phyloP scores from a whole-genome alignment of 2,888 invertebrate genomes.

The Amorpha juglandis region DNA sequence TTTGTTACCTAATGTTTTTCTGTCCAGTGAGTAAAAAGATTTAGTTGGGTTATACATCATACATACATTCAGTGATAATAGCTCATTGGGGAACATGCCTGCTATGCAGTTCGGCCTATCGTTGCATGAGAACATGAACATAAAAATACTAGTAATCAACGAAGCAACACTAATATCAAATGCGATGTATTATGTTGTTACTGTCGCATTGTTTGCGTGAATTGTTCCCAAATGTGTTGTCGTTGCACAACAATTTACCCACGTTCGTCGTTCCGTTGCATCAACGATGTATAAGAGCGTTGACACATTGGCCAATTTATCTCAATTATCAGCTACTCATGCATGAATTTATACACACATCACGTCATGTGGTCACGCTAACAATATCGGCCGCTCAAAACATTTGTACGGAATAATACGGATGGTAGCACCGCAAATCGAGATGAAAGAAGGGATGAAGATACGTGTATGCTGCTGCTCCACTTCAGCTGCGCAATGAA shows the following conservation, averaged over 20 bases:
- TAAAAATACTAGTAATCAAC: background rate
- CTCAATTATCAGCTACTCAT: slow-evolving; percentile 43
- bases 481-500: too few species aligned
- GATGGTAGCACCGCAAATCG: too few species aligned
- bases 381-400: background rate
- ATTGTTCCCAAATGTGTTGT: slow-evolving; percentile 30
- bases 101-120: background rate
- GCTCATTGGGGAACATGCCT: background rate
- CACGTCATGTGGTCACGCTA: slow-evolving; percentile 14
- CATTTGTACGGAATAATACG: background rate
- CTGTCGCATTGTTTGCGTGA: slow-evolving; percentile 37
- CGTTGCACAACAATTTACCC: slow-evolving; percentile 41
- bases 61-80: background rate
- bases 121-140: background rate
- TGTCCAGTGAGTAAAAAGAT: too few species aligned
- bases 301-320: slow-evolving; percentile 55
- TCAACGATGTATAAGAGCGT: slow-evolving; percentile 46
- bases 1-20: too few species aligned
- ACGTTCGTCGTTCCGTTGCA: slow-evolving; percentile 33
- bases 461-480: background rate
- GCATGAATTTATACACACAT: slow-evolving; percentile 2
- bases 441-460: too few species aligned
- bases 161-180: slow-evolving; percentile 9
- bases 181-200: slow-evolving; percentile 16
- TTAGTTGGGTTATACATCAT: too few species aligned